These are phyloP conservation scores for Drosophila koepferae DNA, from an alignment of 2,888 invertebrate genomes.

Conservation along the genomic window DNA sequence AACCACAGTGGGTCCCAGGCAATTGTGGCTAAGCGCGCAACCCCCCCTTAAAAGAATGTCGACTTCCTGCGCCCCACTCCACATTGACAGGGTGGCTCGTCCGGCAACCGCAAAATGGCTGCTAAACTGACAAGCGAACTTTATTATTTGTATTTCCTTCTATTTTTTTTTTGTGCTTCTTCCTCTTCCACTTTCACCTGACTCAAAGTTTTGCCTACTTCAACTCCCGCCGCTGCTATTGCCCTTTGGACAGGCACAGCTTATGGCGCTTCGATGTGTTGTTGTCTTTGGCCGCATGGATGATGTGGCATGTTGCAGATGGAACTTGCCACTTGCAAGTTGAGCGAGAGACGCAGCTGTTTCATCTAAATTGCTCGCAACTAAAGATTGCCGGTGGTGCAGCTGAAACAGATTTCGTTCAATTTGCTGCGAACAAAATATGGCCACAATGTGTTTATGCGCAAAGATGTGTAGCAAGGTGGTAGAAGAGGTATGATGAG, in stretches of 20 bases:
- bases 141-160: constrained; percentile 78
- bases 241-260: constrained; percentile 52
- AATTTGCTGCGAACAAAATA: constrained; percentile 72
- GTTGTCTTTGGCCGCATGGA: constrained; percentile 53
- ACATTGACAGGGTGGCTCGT: constrained; percentile 18
- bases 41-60: constrained; percentile 43
- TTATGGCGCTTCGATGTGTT: constrained; percentile 71
- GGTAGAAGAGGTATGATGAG: neutral
- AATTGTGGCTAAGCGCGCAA: constrained; percentile 77
- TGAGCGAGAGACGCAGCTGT: constrained; percentile 58
- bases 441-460: constrained; percentile 74
- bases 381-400: constrained; percentile 30
- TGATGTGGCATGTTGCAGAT: constrained; percentile 61
- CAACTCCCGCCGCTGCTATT: neutral
- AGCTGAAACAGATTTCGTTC: constrained; percentile 40
- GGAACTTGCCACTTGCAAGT: constrained; percentile 25
- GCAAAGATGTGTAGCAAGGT: constrained; percentile 60
- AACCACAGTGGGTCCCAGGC: constrained; percentile 57
- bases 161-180: constrained; percentile 18
- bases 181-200: neutral
- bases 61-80: neutral
- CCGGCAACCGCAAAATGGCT: constrained; percentile 84
- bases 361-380: constrained; percentile 65
- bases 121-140: constrained; percentile 84
- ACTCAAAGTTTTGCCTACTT: constrained; percentile 36